phyloP scores from a whole-genome alignment of 2,797 vertebrate genomes.

The Semaprochilodus insignis region DNA sequence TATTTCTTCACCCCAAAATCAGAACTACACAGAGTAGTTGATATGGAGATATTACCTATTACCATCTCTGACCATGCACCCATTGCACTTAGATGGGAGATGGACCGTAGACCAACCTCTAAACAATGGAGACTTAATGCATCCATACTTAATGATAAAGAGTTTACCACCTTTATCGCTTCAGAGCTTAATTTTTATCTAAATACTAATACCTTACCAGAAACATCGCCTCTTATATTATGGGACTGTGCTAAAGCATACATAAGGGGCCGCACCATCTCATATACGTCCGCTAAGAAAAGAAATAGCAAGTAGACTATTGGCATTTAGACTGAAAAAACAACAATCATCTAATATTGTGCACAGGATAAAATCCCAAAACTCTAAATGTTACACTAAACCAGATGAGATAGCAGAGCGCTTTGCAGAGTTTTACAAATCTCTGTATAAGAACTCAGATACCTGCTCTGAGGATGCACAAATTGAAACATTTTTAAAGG shows the following conservation, averaged over 20 bases:
- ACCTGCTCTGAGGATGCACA: no score
- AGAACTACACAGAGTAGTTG: background rate
- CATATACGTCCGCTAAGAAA: no score
- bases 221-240: background rate
- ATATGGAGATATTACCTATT: background rate
- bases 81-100: slow-evolving; percentile 14
- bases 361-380: no score
- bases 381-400: no score
- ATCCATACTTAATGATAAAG: slow-evolving; percentile 28
- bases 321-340: background rate
- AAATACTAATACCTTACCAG: background rate
- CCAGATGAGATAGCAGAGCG: no score
- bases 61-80: slow-evolving; percentile 11
- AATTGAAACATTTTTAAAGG: no score
- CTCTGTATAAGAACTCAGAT: no score
- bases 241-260: no score
- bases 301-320: background rate
- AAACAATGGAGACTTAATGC: slow-evolving; percentile 34
- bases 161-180: background rate
- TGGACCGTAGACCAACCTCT: slow-evolving; percentile 11
- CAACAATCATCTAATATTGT: no score
- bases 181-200: background rate
- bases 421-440: no score
- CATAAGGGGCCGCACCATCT: no score
- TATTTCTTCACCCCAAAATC: slow-evolving; percentile 10